Conservation (phyloP, 2,888 invertebrate genomes). For the Campopleginae sp. region DNA sequence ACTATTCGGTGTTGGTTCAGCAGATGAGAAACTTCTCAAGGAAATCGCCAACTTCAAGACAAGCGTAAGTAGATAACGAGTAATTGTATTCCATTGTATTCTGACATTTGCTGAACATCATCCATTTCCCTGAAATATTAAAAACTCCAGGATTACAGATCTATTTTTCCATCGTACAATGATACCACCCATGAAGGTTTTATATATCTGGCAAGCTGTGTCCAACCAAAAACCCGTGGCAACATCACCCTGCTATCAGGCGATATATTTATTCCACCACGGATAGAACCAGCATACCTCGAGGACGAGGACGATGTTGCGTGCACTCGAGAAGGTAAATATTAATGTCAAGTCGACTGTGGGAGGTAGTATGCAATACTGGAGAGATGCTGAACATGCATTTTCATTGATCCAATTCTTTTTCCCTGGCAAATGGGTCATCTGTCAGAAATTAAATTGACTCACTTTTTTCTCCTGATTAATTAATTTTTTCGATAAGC, state of each 20-base stretch:
- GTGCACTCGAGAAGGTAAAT: constrained; percentile 87
- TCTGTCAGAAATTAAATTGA: too few species aligned
- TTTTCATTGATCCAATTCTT: too few species aligned
- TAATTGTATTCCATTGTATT: background rate
- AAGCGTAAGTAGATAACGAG: constrained; percentile 82
- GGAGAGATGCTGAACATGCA: too few species aligned
- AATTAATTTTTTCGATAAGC: constrained; percentile 82
- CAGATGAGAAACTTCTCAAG: constrained; percentile 88
- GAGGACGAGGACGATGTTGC: constrained; percentile 86
- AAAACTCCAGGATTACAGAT: constrained; percentile 86
- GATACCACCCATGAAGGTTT: constrained; percentile 89
- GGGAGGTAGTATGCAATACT: background rate
- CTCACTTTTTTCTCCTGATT: background rate
- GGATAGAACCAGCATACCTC: constrained; percentile 91
- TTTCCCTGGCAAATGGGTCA: too few species aligned
- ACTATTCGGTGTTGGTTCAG: constrained; percentile 89
- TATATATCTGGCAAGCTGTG: constrained; percentile 88
- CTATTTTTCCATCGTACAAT: constrained; percentile 88
- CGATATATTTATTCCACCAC: constrained; percentile 87
- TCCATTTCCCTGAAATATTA: constrained; percentile 28
- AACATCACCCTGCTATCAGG: constrained; percentile 86
- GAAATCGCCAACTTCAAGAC: constrained; percentile 88
- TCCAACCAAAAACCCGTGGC: constrained; percentile 91
- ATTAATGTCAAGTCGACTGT: background rate
- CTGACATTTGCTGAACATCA: background rate